These are phyloP conservation scores for Lacerta bilineata DNA, from an alignment of 2,797 vertebrate genomes.

Conservation along the genomic window DNA sequence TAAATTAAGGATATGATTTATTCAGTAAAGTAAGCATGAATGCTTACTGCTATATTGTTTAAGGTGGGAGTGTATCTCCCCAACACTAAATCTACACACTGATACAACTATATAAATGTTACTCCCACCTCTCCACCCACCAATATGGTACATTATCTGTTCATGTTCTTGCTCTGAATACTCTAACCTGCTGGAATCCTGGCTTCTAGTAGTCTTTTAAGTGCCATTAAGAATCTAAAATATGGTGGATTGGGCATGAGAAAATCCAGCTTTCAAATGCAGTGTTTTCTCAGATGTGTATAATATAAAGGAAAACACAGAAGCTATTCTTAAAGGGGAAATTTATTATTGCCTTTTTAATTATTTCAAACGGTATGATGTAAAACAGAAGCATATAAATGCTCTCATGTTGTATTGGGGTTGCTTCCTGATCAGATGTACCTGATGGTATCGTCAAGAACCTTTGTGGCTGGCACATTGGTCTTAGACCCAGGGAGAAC, in stretches of 20 bases:
- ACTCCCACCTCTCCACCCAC: constrained; percentile 54
- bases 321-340: constrained; percentile 29
- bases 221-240: constrained; percentile 69
- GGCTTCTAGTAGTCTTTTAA: constrained; percentile 55
- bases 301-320: constrained; percentile 41
- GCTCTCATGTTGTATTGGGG: constrained; percentile 44
- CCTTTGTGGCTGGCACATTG: background rate
- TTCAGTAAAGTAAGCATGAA: constrained; percentile 45
- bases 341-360: constrained; percentile 29
- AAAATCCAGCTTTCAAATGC: constrained; percentile 52
- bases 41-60: constrained; percentile 38
- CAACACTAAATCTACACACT: constrained; percentile 61
- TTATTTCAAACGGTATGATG: constrained; percentile 7
- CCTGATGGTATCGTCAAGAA: constrained; percentile 42
- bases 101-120: constrained; percentile 58
- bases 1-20: constrained; percentile 68
- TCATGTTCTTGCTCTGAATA: constrained; percentile 61
- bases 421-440: constrained; percentile 58
- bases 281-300: constrained; percentile 44
- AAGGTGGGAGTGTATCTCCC: constrained; percentile 54
- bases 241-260: constrained; percentile 40
- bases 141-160: constrained; percentile 62
- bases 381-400: constrained; percentile 55
- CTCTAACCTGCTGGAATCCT: constrained; percentile 70
- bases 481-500: background rate